phyloP scores from a whole-genome alignment of 2,797 vertebrate species.

The Peromyscus eremicus region DNA sequence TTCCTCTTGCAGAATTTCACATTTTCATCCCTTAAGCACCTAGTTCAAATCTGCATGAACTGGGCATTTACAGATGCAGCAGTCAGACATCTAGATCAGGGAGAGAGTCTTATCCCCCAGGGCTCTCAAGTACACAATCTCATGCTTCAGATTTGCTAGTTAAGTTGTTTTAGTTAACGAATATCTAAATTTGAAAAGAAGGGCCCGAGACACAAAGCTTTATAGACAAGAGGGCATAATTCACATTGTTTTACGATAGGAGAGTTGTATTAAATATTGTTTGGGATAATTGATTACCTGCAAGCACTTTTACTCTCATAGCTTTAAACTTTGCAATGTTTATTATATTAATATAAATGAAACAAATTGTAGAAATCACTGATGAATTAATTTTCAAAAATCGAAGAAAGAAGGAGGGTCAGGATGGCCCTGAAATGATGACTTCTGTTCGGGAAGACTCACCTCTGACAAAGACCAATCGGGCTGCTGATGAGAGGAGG shows the following conservation, averaged over 20 bases:
- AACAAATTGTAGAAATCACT: not conserved
- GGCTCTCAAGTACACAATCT: not conserved
- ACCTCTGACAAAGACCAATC: not conserved
- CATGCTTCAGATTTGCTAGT: not conserved
- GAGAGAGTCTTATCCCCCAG: not conserved
- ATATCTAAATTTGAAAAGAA: not conserved
- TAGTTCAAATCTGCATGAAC: not conserved
- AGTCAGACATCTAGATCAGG: not conserved
- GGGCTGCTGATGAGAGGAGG: not conserved
- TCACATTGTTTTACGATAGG: not conserved
- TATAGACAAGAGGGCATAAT: not conserved
- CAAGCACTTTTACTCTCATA: not conserved
- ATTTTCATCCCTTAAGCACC: not conserved
- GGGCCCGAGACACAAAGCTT: not conserved
- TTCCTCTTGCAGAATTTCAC: not conserved
- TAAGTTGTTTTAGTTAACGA: not conserved
- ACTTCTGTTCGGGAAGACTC: not conserved
- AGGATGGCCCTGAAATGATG: not conserved
- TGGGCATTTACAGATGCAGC: not conserved
- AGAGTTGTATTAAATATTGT: slow-evolving; percentile 23
- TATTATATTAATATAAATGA: not conserved
- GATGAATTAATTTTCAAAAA: slow-evolving; percentile 2
- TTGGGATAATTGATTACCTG: not conserved
- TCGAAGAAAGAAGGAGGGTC: not conserved
- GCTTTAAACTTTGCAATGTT: not conserved